phyloP scores from a whole-genome alignment of 2,113 vertebrate species.

The Aleadryas rufinucha region DNA sequence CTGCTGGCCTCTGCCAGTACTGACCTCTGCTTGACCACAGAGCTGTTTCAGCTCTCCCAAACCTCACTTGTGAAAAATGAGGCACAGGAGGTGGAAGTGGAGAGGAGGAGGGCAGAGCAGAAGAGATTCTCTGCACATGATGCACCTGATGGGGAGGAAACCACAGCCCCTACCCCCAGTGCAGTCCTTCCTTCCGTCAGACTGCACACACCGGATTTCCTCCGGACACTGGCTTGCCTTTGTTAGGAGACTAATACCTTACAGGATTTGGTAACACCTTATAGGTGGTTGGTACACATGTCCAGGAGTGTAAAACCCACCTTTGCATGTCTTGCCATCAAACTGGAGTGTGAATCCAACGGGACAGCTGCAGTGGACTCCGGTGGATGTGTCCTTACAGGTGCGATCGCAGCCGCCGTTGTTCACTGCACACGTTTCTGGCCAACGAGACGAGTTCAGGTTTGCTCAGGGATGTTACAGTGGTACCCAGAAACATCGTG shows the following conservation, averaged over 20 bases:
- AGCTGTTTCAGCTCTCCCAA: not conserved
- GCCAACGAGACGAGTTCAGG: constrained; percentile 7
- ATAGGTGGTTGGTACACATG: not conserved
- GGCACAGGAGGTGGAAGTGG: not conserved
- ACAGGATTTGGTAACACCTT: not conserved
- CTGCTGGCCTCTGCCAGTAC: not conserved
- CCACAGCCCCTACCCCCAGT: accelerated
- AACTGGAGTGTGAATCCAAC: constrained; percentile 91
- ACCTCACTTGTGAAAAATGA: not conserved
- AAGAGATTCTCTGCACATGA: not conserved
- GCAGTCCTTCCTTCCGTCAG: not conserved
- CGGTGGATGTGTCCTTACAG: constrained; percentile 95
- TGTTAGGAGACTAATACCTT: not conserved
- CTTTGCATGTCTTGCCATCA: constrained; percentile 96
- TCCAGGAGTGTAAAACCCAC: constrained; percentile 51
- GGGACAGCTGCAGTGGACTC: constrained; percentile 95
- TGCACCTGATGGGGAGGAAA: not conserved
- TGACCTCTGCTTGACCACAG: not conserved
- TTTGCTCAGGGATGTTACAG: not conserved
- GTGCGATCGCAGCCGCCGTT: constrained; percentile 97
- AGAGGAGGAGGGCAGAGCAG: not conserved
- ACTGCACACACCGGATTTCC: not conserved
- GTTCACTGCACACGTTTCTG: constrained; percentile 95
- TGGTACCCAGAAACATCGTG: not conserved
- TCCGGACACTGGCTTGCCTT: not conserved